phyloP scores from a whole-genome alignment of 2,113 vertebrate genomes.

The Cavia porcellus region DNA sequence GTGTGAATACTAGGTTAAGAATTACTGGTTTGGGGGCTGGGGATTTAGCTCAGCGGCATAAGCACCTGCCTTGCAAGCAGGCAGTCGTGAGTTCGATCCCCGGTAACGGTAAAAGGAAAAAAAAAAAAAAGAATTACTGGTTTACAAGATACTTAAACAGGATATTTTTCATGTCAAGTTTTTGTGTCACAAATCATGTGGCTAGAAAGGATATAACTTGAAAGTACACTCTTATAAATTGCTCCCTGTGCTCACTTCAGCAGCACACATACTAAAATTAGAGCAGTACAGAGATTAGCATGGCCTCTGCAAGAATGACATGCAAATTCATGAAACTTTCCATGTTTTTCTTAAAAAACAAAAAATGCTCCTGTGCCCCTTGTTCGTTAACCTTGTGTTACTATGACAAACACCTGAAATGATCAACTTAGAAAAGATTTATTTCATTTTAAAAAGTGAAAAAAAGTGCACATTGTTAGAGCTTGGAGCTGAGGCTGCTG shows the following conservation, averaged over 20 bases:
- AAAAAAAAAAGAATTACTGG: background rate
- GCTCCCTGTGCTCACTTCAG: background rate
- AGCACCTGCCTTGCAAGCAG: too few relatives aligned
- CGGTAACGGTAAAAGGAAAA: too few relatives aligned
- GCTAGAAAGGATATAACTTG: background rate
- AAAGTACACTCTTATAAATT: background rate
- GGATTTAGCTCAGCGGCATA: too few relatives aligned
- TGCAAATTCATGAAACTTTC: too few relatives aligned
- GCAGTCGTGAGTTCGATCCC: too few relatives aligned
- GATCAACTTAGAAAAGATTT: background rate
- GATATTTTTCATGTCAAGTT: background rate
- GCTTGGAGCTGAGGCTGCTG: constrained; percentile 90
- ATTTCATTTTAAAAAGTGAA: too few relatives aligned
- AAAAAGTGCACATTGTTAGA: constrained; percentile 96
- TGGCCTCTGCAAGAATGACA: too few relatives aligned
- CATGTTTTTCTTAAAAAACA: too few relatives aligned
- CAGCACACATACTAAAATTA: too few relatives aligned
- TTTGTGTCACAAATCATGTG: background rate
- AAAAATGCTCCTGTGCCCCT: background rate
- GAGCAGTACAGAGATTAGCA: too few relatives aligned
- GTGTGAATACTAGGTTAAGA: background rate
- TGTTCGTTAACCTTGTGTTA: background rate
- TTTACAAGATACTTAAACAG: background rate
- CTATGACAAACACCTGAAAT: background rate
- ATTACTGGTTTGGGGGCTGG: background rate